Percentiles rank a stretch among this genome's conserved stretches.
These are phyloP conservation scores for Aurelia aurita DNA, from an alignment of 30 jellyfish, hydroid and myxozoan species.

Conservation along the genomic window DNA sequence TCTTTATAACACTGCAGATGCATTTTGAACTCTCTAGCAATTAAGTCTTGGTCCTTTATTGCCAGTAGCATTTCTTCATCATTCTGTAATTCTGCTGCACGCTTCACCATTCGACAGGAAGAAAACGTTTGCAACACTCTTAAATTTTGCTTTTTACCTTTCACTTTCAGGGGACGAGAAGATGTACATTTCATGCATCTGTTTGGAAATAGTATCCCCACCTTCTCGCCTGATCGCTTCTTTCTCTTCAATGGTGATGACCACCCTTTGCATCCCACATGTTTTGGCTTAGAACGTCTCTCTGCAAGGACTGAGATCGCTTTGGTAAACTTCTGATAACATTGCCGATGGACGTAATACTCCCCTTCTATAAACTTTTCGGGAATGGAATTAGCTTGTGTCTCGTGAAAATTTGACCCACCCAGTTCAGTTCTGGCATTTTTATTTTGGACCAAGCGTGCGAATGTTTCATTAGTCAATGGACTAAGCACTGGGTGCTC, in stretches of 20 bases:
- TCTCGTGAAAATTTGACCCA: too few relatives aligned
- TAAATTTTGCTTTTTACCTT: constrained; percentile 35
- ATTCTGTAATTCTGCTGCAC: constrained; percentile 38
- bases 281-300: constrained; percentile 25
- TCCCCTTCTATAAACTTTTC: neutral
- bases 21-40: too few relatives aligned
- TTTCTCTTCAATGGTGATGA: too few relatives aligned
- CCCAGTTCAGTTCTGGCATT: too few relatives aligned
- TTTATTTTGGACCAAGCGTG: too few relatives aligned
- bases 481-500: too few relatives aligned
- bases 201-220: constrained; percentile 32
- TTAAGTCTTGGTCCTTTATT: too few relatives aligned
- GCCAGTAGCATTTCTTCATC: constrained; percentile 31
- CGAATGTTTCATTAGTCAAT: too few relatives aligned
- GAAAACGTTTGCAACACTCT: constrained; percentile 31
- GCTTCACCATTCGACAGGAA: constrained; percentile 45
- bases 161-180: constrained; percentile 20
- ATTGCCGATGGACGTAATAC: constrained; percentile 8
- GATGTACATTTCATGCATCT: constrained; percentile 45
- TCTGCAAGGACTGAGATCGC: constrained; percentile 33
- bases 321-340: constrained; percentile 16
- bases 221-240: constrained; percentile 2
- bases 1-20: too few relatives aligned
- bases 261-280: neutral
- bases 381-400: too few relatives aligned